A percentile compares a stretch with the other conserved stretches of the same genome.
phyloP scores from a whole-genome alignment of 2,888 invertebrate species.

The Alsophila aescularia region DNA sequence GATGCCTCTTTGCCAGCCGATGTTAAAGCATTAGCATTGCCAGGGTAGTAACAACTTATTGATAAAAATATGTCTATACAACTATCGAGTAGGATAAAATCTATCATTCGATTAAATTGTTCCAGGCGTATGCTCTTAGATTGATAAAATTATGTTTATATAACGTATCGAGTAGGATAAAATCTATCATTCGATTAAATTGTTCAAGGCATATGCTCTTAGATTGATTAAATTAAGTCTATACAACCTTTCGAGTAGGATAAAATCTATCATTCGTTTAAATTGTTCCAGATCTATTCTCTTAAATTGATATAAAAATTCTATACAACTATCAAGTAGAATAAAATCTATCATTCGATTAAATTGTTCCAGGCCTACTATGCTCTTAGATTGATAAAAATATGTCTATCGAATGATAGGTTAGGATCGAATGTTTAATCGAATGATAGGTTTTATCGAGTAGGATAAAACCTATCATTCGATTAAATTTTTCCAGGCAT shows the following conservation, averaged over 20 bases:
- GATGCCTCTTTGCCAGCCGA: no score
- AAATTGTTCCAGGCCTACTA: constrained; percentile 54
- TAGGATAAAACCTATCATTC: background rate
- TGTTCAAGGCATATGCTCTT: constrained; percentile 55
- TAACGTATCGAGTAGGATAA: no score
- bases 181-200: background rate
- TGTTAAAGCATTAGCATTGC: no score
- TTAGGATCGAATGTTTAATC: no score
- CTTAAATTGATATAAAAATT: no score
- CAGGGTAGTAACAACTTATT: no score
- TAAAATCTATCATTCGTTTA: background rate
- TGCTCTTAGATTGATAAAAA: constrained; percentile 51
- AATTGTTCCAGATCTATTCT: constrained; percentile 53
- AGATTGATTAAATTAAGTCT: constrained; percentile 53
- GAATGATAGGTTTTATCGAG: no score
- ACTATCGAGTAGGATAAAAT: background rate
- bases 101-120: constrained; percentile 17
- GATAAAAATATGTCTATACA: no score
- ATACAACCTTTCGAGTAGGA: no score
- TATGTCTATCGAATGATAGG: no score
- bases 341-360: background rate
- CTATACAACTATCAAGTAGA: no score
- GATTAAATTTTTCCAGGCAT: constrained; percentile 49
- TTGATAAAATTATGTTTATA: no score
- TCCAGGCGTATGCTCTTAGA: constrained; percentile 54